phyloP scores from a whole-genome alignment of 2,113 vertebrate genomes.

The Oreochromis aureus region DNA sequence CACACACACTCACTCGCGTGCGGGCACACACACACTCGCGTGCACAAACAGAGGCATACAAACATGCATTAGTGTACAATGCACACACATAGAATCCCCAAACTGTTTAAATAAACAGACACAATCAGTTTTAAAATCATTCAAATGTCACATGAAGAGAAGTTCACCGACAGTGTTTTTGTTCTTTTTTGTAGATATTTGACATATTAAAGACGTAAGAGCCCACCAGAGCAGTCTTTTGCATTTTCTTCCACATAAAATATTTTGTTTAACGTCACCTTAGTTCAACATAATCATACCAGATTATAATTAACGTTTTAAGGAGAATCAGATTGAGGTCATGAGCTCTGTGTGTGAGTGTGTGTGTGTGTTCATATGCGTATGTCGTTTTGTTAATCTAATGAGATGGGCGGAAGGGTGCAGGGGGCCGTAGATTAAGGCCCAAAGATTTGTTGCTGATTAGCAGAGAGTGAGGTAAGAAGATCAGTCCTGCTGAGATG shows the following conservation, averaged over 20 bases:
- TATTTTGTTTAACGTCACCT: not conserved
- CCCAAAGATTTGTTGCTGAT: slow-evolving; percentile 64
- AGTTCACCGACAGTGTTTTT: not conserved
- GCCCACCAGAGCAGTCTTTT: not conserved
- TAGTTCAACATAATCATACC: not conserved
- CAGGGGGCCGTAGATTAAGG: slow-evolving; percentile 60
- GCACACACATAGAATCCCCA: not conserved
- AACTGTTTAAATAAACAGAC: not conserved
- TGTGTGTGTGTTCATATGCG: slow-evolving; percentile 27
- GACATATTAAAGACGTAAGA: not conserved
- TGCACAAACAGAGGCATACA: not conserved
- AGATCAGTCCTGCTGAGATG: slow-evolving; percentile 60
- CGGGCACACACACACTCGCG: not conserved
- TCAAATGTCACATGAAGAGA: not conserved
- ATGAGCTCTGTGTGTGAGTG: slow-evolving; percentile 1
- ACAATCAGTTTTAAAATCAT: not conserved
- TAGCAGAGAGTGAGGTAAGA: slow-evolving; percentile 72
- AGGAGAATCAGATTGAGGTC: slow-evolving; percentile 41
- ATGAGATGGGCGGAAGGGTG: slow-evolving; percentile 59
- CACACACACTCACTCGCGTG: slow-evolving; percentile 14
- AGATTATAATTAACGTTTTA: slow-evolving; percentile 14
- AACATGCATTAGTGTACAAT: not conserved
- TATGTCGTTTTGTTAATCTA: slow-evolving; percentile 72
- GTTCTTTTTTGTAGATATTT: not conserved
- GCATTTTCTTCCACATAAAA: not conserved